These are phyloP conservation scores for Platichthys stellatus DNA, from an alignment of 2,113 vertebrate species.

Conservation along the genomic window DNA sequence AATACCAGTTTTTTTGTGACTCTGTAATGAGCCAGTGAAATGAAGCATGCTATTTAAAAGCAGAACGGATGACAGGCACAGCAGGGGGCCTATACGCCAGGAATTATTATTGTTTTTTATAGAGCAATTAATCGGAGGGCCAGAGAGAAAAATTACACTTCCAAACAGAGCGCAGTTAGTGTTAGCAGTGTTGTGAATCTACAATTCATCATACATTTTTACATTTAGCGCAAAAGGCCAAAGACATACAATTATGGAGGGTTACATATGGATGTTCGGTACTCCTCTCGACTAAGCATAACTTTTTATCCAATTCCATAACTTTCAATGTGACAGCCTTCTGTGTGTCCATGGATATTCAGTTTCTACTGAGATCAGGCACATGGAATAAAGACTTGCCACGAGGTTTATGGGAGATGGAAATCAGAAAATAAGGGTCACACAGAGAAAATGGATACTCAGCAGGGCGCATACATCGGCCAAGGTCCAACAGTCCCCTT, in stretches of 20 bases:
- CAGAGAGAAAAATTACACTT: slow-evolving; percentile 6
- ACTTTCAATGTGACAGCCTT: not conserved
- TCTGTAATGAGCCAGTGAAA: slow-evolving; percentile 27
- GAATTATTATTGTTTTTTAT: slow-evolving; percentile 36
- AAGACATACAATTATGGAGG: not conserved
- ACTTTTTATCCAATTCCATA: not conserved
- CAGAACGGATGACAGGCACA: slow-evolving; percentile 25
- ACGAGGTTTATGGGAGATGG: no score
- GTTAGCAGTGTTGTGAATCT: not conserved
- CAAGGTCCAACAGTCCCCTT: no score
- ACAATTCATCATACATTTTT: not conserved
- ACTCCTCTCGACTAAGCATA: not conserved
- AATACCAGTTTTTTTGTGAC: slow-evolving; percentile 22
- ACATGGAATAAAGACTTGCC: not conserved
- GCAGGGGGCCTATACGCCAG: slow-evolving; percentile 27
- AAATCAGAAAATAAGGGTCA: no score
- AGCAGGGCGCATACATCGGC: no score
- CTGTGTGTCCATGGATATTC: not conserved
- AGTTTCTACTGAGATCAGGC: not conserved
- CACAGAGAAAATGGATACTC: not conserved
- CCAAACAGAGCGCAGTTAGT: slow-evolving; percentile 21
- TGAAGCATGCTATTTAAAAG: slow-evolving; percentile 29
- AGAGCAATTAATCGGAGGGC: slow-evolving; percentile 40
- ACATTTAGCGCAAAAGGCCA: not conserved
- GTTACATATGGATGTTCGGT: not conserved